Percentiles rank a stretch among this genome's conserved stretches.
Conservation (phyloP, 2,113 vertebrate species). For the mouse (Mus musculus) region DNA sequence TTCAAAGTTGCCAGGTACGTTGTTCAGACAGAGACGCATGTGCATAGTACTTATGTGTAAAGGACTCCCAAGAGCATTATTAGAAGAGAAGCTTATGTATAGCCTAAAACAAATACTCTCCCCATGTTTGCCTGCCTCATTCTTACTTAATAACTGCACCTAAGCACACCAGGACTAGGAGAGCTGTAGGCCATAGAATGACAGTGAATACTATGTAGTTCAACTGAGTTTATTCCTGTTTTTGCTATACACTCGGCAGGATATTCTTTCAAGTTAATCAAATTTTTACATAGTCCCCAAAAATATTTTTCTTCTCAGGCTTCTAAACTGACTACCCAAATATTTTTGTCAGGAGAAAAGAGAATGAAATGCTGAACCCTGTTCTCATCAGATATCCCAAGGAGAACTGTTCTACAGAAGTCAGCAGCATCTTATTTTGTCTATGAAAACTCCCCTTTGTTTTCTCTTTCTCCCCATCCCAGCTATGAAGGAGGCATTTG, state of each 20-base stretch:
- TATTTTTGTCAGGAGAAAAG: neutral
- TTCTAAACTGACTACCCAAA: conserved; percentile 18
- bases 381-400: neutral
- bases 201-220: neutral
- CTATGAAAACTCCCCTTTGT: conserved; percentile 18
- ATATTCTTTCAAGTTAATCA: conserved; percentile 60
- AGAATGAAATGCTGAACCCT: conserved; percentile 28
- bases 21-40: neutral
- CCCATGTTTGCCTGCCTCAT: neutral
- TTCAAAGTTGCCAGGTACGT: neutral
- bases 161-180: neutral
- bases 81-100: neutral
- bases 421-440: conserved; percentile 54
- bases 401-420: conserved; percentile 17
- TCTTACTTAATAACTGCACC: neutral
- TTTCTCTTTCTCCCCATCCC: conserved; percentile 19
- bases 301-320: neutral
- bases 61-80: neutral
- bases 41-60: neutral
- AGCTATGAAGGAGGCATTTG: neutral
- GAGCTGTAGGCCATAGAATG: neutral
- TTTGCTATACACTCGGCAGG: conserved; percentile 24
- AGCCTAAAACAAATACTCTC: neutral
- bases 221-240: neutral
- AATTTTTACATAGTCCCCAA: neutral